A percentile compares a stretch with the other conserved stretches of the same genome.
phyloP scores from a whole-genome alignment of 2,113 vertebrate genomes.

The Butorides virescens region DNA sequence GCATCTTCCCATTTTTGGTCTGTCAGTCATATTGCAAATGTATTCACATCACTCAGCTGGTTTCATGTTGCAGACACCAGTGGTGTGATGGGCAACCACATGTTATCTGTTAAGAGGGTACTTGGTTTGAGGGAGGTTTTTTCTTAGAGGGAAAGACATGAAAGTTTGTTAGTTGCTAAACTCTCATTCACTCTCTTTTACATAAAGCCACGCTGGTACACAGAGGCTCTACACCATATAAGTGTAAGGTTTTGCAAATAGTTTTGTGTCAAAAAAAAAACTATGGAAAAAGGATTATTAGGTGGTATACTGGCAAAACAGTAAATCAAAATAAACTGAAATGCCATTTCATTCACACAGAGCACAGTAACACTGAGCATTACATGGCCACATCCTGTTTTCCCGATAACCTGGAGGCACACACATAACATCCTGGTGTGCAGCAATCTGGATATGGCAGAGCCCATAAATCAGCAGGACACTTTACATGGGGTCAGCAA shows the following conservation, averaged over 20 bases:
- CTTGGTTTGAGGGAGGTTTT: not conserved
- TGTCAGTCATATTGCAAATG: not conserved
- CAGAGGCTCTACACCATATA: not conserved
- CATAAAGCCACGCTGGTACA: rapidly evolving
- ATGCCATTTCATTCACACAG: not conserved
- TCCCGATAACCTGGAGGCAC: not conserved
- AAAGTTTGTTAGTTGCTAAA: not conserved
- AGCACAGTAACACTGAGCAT: rapidly evolving
- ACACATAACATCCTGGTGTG: not conserved
- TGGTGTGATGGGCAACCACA: not conserved
- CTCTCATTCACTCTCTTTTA: not conserved
- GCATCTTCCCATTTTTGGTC: not conserved
- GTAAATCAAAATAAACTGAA: not conserved
- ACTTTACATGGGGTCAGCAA: rapidly evolving
- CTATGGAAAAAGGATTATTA: not conserved
- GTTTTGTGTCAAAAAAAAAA: not conserved
- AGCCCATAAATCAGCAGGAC: not conserved
- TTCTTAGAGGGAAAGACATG: not conserved
- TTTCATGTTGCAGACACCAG: not conserved
- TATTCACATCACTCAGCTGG: not conserved
- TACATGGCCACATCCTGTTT: not conserved
- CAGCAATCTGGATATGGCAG: not conserved
- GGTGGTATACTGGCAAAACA: not conserved
- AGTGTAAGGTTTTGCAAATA: not conserved
- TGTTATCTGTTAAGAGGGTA: not conserved